Evolutionary conservation across 2,113 vertebrate species (phyloP), one percentile per base, ranked within the genome.

Genomic region (Tursiops truncatus): DNA sequence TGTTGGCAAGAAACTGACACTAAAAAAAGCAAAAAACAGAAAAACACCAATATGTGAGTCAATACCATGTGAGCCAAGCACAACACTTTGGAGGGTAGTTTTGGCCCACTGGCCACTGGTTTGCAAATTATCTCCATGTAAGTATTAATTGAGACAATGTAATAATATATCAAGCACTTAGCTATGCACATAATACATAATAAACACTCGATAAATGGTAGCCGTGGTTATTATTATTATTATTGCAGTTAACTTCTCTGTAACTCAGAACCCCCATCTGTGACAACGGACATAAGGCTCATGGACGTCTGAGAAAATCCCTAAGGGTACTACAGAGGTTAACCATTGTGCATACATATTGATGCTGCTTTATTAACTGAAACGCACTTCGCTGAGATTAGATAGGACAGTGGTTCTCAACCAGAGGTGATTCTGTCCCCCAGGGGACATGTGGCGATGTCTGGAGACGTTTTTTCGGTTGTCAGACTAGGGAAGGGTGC

Each of bases 181-280:
- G 65, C 74, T 53, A 38, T 56, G 60, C 71, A 56, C 14, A 23
- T 33, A 81, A 58, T 82, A 93, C 76, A 60, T 56, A 79, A 74
- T 85, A 89, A 89, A 91, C 70, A 88, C 94, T 77, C 92, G 81
- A 68, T 92, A 89, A 86, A 79, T 31, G 44, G 92, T 38, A 44
- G 47, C 36, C 5, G 1, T 50, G 38, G 83, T 25, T 44, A 3
- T 88, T 63, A 15, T 8, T 9, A 26, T n/a, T 58, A n/a, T 53
- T 47, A 68, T 38, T 71, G 63, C 53, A 28, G 62, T 36, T 60
- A 85, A 31, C 50, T 38, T 73, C 70, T 58, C 76, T 79, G 47
- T 20, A 73, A 76, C 77, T 85, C 65, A 67, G 68, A 96, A 31
- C 28, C 26, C 47, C 20, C 44, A 23, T 56, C 67, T 41, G 3